Evolutionary conservation across 2,797 vertebrate species (phyloP), one percentile per base, ranked within the genome.

Genomic region (Florisuga fusca): DNA sequence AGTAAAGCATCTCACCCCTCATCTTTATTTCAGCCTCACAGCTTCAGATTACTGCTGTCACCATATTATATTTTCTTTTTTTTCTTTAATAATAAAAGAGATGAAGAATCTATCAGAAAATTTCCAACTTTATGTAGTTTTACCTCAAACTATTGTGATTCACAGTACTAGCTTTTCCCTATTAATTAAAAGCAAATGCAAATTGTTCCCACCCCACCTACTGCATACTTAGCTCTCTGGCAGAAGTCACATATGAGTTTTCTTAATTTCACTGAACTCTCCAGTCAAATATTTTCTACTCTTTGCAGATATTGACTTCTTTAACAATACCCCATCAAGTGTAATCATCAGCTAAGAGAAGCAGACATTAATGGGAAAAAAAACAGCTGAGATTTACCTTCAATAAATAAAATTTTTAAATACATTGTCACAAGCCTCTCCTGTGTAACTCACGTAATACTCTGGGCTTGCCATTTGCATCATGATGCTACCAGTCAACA

Each of bases 161-260:
- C 53, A 48, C 9, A 45, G 21, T 38, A 48, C 26, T 27, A 46
- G 20, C 17, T 69, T 54, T 71, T 80, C 46, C 21, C 15, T 45
- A 4, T 25, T 46, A 68, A 57, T 67, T 48, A 46, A 0, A 84
- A 75, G 17, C 4, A 31, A 54, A 63, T 0, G 1, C n/a, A 64
- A 36, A 14, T 38, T 63, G 34, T 16, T 55, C 68, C n/a, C 41
- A 57, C 13, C 17, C 31, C 55, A 51, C 4, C 4, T 15, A 11
- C 3, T 15, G 33, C 33, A 72, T 41, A 23, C 7, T 16, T 41
- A 15, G 20, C 7, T 63, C 53, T 69, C 79, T 17, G 9, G 34
- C 23, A 33, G 48, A 75, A 45, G 26, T 48, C 54, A 53, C 19
- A 54, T 1, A 0, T 0, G 0, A 78, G 43, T 46, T 61, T 21